Percentiles rank a stretch among this genome's conserved stretches.
phyloP scores from a whole-genome alignment of 1,140 invertebrate species.

The Nomia melanderi region DNA sequence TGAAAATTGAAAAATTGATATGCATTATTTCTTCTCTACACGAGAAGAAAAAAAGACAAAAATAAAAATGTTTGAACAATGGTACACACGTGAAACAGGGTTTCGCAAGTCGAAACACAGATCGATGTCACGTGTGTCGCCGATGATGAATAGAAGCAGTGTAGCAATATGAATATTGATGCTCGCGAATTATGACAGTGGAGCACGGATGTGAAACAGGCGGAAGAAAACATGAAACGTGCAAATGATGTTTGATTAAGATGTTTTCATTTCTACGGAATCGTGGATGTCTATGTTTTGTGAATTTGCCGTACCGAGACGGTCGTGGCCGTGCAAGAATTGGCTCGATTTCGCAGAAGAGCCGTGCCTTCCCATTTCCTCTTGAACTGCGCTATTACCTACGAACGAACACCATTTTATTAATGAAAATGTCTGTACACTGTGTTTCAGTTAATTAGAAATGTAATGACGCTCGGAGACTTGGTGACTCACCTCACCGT shows the following conservation, averaged over 20 bases:
- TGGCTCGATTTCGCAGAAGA: constrained; percentile 87
- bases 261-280: constrained; percentile 9
- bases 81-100: no score
- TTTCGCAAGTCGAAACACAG: no score
- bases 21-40: background rate
- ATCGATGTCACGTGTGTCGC: background rate
- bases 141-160: background rate
- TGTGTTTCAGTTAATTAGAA: background rate
- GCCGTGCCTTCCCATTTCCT: constrained; percentile 88
- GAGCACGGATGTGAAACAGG: background rate
- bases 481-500: constrained; percentile 89
- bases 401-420: constrained; percentile 50
- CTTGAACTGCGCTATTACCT: constrained; percentile 90
- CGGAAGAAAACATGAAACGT: background rate
- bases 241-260: background rate
- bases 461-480: background rate
- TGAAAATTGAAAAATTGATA: background rate
- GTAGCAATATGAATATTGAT: background rate
- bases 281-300: constrained; percentile 15
- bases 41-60: background rate
- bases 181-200: background rate
- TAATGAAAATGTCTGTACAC: constrained; percentile 5
- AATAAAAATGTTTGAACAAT: background rate
- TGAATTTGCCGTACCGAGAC: constrained; percentile 85
- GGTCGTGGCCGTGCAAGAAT: constrained; percentile 91